Percentiles rank a stretch among this genome's conserved stretches.
Conservation (phyloP, 2,797 vertebrate species). For the Sitta carolinensis region DNA sequence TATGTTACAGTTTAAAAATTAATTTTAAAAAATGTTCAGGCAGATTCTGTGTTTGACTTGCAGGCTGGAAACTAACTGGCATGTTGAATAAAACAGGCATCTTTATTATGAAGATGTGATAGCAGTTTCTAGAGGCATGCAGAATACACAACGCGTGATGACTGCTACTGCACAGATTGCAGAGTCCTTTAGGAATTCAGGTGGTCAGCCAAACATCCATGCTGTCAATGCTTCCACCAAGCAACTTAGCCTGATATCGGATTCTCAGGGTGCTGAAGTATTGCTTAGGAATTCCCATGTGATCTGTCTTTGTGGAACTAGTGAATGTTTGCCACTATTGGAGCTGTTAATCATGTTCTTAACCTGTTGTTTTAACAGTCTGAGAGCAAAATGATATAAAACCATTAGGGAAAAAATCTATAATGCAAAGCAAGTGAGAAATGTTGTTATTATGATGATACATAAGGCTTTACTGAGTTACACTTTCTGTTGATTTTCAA, state of each 20-base stretch:
- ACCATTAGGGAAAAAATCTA: background rate
- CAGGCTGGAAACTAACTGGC: background rate
- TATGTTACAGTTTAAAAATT: background rate
- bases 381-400: background rate
- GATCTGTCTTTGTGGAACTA: background rate
- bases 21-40: background rate
- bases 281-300: background rate
- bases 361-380: background rate
- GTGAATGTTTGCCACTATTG: background rate
- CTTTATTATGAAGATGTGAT: rapidly evolving
- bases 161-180: background rate
- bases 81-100: background rate
- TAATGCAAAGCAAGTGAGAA: background rate
- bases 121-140: background rate
- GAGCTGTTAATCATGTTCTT: background rate
- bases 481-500: background rate
- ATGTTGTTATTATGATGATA: background rate
- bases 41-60: background rate
- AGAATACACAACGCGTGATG: rapidly evolving
- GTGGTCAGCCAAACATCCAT: background rate
- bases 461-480: background rate
- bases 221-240: rapidly evolving
- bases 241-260: rapidly evolving
- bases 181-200: background rate
- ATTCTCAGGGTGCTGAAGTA: background rate